phyloP scores from a whole-genome alignment of 37 sponge, comb jelly and placozoan genomes.

The Diacarnus erythraeanus region DNA sequence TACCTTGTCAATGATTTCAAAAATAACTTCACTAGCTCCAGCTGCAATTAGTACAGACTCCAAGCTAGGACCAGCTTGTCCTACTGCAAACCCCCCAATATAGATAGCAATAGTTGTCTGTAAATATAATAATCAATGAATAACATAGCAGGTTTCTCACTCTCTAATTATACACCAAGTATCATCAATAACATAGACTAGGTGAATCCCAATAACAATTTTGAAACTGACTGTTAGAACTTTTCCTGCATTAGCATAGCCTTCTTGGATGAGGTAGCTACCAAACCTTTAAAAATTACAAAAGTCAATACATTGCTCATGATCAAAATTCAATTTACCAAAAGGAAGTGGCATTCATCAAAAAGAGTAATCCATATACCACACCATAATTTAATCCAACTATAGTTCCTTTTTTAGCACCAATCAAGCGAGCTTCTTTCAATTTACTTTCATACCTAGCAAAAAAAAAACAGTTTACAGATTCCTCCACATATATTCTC shows the following conservation, averaged over 20 bases:
- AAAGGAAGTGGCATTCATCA: no score
- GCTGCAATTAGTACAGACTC: constrained; percentile 50
- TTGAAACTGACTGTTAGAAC: constrained; percentile 56
- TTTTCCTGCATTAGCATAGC: constrained; percentile 18
- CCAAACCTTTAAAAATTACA: no score
- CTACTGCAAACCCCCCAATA: constrained; percentile 75
- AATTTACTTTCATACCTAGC: constrained; percentile 37
- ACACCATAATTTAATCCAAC: constrained; percentile 46
- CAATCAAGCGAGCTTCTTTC: constrained; percentile 54
- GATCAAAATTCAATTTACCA: no score
- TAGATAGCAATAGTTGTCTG: constrained; percentile 73
- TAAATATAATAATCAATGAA: no score
- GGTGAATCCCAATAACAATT: no score
- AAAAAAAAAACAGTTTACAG: no score
- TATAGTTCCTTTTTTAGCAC: constrained; percentile 50
- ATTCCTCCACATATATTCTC: no score
- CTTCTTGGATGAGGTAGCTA: constrained; percentile 35
- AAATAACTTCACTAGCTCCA: constrained; percentile 61
- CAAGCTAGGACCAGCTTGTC: constrained; percentile 63
- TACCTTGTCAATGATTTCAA: constrained; percentile 64
- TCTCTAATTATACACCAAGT: background rate
- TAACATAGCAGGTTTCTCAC: no score
- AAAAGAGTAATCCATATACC: no score
- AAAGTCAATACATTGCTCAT: no score
- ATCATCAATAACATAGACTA: no score